A percentile compares a stretch with the other conserved stretches of the same genome.
Conservation (phyloP, 2,113 vertebrate genomes). For the Tonatia bakeri region DNA sequence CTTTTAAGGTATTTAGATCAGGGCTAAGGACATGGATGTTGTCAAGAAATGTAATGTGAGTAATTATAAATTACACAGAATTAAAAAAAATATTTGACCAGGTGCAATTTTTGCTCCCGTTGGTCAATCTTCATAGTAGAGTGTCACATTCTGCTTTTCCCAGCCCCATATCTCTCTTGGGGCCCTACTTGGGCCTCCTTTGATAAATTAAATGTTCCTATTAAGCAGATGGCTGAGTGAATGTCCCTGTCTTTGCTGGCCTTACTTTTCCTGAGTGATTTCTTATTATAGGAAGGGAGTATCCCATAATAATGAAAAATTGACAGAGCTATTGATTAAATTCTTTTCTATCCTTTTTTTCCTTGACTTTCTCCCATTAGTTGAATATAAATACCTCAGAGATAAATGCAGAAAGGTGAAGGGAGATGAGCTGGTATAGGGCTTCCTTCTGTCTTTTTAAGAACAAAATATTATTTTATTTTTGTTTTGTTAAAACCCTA, state of each 20-base stretch:
- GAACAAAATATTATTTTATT: constrained; percentile 34
- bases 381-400: constrained; percentile 62
- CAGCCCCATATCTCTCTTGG: background rate
- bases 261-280: constrained; percentile 72
- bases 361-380: constrained; percentile 54
- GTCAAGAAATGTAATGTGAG: background rate
- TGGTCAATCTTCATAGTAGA: background rate
- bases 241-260: constrained; percentile 52
- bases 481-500: constrained; percentile 38
- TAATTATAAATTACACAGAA: background rate
- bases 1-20: background rate
- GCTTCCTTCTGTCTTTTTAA: background rate
- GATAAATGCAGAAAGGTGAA: constrained; percentile 40
- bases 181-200: background rate
- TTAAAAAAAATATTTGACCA: background rate
- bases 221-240: constrained; percentile 63
- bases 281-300: constrained; percentile 74
- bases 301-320: constrained; percentile 77
- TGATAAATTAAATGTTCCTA: constrained; percentile 67
- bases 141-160: background rate
- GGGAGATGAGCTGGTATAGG: background rate
- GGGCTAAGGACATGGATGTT: background rate
- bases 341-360: constrained; percentile 40
- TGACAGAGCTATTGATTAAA: constrained; percentile 72
- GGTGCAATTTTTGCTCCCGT: background rate